These are phyloP conservation scores for Hypomecis punctinalis DNA, from an alignment of 2,888 invertebrate species.

Conservation along the genomic window DNA sequence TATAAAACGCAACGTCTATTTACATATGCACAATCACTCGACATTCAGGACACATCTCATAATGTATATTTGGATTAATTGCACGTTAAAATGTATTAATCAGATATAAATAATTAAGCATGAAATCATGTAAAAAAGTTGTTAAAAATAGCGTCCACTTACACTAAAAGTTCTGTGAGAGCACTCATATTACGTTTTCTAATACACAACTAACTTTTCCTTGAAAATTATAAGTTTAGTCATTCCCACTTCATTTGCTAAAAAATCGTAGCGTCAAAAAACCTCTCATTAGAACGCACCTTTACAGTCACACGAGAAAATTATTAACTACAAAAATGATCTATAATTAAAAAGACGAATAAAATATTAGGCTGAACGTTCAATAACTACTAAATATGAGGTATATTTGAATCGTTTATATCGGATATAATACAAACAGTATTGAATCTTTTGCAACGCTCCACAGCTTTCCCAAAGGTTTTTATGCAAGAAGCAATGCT, in stretches of 20 bases:
- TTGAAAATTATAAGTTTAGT: not conserved
- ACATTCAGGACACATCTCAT: not conserved
- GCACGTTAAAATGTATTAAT: not conserved
- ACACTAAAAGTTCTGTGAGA: no score
- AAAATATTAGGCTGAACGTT: constrained; percentile 59
- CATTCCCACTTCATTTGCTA: not conserved
- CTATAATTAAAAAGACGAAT: constrained; percentile 56
- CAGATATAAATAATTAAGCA: not conserved
- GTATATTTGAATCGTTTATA: constrained; percentile 66
- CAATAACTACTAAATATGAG: constrained; percentile 77
- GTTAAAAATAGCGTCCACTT: no score
- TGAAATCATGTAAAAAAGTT: no score
- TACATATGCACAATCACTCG: not conserved
- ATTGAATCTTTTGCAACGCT: no score
- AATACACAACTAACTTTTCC: no score
- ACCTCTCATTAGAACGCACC: constrained; percentile 2
- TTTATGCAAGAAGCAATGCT: no score
- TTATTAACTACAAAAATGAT: constrained; percentile 49
- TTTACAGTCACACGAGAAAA: constrained; percentile 34
- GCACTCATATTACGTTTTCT: no score
- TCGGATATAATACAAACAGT: not conserved
- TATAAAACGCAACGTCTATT: not conserved
- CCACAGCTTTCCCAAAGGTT: no score
- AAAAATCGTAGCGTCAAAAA: constrained; percentile 3
- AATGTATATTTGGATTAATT: constrained; percentile 4